Evolutionary conservation across 2,888 invertebrate genomes (phyloP), one percentile per base, ranked within the genome.

Genomic region (Tiliacea aurago): DNA sequence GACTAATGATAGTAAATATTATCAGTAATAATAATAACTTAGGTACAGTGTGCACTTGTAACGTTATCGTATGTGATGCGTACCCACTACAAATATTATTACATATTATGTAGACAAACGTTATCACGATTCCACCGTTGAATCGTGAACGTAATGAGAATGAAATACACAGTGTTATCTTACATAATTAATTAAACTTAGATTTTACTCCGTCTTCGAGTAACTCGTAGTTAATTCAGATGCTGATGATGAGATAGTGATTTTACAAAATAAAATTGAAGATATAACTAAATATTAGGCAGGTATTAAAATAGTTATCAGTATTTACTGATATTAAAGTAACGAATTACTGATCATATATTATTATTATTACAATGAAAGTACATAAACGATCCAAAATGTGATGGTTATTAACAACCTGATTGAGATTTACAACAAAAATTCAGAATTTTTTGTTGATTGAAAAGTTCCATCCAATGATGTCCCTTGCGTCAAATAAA

Each of bases 161-260:
- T 62, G 67, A 67, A 45, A 68, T 72, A 41, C n/a, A 51, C 49
- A 47, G 10, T 78, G 69, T 83, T 84, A 73, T 80, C 70, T 78
- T 63, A 64, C 64, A 73, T 70, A 73, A 76, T 83, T 80, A 76
- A 78, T 64, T 47, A 55, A 64, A 55, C 66, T 61, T 28, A 55
- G 55, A 55, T 55, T 63, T 66, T 66, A 47, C n/a, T 66, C 49
- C 11, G 80, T 73, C 62, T 67, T 71, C 47, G 55, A 11, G 68
- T 61, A 49, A 67, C 53, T 28, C 64, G 28, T 56, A 69, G 56
- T 79, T 58, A 62, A 53, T 45, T 58, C 28, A 56, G 23, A 70
- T 65, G 28, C 59, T 55, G 45, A 69, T 69, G 33, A 41, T 49
- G 47, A 56, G 13, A 70, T n/a, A 20, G 9, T 18, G 9, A 43